Conservation (phyloP, 2,113 vertebrate genomes). For the Felis catus region F.catus_Fca126_mat1.0 CM031416.1:130026501-130027000, state of each 20-base stretch:
- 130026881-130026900: too few relatives aligned
- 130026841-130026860: too few relatives aligned
- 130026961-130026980: too few relatives aligned
- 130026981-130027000: not conserved
- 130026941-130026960: too few relatives aligned
- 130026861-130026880: too few relatives aligned
- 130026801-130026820: too few relatives aligned
- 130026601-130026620: not conserved
- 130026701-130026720: not conserved
- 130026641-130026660: not conserved
- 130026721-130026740: not conserved
- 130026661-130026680: not conserved
- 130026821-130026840: too few relatives aligned
- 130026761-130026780: too few relatives aligned
- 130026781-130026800: too few relatives aligned
- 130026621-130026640: not conserved
- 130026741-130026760: not conserved
- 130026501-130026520: not conserved
- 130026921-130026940: too few relatives aligned
- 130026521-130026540: not conserved
- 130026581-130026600: not conserved
- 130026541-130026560: not conserved
- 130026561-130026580: not conserved
- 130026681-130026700: not conserved
- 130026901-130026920: too few relatives aligned